phyloP scores from a whole-genome alignment of 2,888 invertebrate species.

The Strigamia transsilvanica region DNA sequence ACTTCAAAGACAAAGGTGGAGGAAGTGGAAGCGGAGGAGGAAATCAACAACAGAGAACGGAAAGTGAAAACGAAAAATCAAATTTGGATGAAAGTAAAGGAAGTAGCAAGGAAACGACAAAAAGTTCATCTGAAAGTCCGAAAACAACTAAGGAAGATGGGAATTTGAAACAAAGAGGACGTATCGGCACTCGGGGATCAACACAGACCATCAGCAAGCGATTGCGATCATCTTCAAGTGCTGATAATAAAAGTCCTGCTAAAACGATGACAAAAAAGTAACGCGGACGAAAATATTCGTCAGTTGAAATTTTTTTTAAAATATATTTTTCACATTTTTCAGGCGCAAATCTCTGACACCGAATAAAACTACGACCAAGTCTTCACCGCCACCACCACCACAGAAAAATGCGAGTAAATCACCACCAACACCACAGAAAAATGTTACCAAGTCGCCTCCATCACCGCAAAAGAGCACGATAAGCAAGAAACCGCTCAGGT shows the following conservation, averaged over 20 bases:
- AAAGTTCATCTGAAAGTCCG: not conserved
- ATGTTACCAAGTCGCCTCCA: no score
- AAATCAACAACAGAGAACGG: slow-evolving; percentile 11
- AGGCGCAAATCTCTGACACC: not conserved
- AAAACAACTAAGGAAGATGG: not conserved
- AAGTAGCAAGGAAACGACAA: slow-evolving; percentile 10
- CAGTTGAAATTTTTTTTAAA: not conserved
- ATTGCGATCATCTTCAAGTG: slow-evolving; percentile 19
- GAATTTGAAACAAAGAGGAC: not conserved
- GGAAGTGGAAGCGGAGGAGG: slow-evolving; percentile 37
- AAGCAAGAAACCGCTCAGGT: slow-evolving; percentile 5
- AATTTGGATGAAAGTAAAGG: not conserved
- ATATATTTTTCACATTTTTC: not conserved
- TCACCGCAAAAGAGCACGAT: not conserved
- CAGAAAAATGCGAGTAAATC: no score
- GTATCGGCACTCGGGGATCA: not conserved
- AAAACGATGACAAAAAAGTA: not conserved
- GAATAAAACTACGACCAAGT: not conserved
- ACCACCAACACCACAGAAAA: no score
- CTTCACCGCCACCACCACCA: not conserved
- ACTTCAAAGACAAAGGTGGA: slow-evolving; percentile 14
- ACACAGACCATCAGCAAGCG: slow-evolving; percentile 28
- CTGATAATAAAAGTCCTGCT: slow-evolving; percentile 7
- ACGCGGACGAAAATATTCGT: not conserved
- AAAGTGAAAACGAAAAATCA: not conserved